A percentile compares a stretch with the other conserved stretches of the same genome.
phyloP scores from a whole-genome alignment of 2,797 vertebrate species.

The Nothura maculosa region DNA sequence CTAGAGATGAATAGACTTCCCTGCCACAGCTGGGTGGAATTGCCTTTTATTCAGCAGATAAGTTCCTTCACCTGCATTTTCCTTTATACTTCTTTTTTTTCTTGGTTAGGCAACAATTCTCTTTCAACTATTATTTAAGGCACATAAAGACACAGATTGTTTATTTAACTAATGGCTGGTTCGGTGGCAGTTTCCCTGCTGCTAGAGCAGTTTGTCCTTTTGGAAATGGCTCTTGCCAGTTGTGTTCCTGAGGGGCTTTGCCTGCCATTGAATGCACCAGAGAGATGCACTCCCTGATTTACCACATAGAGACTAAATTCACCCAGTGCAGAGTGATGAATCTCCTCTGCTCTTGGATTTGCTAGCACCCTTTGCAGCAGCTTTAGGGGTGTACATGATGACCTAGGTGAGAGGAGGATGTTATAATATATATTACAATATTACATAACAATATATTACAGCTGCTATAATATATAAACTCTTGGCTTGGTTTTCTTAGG shows the following conservation, averaged over 20 bases:
- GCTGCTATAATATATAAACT: neutral
- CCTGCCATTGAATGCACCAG: constrained; percentile 42
- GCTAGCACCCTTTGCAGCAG: neutral
- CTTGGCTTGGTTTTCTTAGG: neutral
- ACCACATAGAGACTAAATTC: constrained; percentile 23
- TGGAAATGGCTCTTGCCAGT: neutral
- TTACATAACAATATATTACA: too few relatives aligned
- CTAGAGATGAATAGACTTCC: neutral
- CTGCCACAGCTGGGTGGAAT: neutral
- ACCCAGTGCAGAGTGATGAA: neutral
- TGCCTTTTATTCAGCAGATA: neutral
- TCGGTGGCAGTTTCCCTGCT: fast-evolving
- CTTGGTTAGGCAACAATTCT: neutral
- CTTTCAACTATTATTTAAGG: neutral
- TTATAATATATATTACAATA: neutral
- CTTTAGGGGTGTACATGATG: constrained; percentile 29
- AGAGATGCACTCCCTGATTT: neutral
- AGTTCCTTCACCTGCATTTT: neutral
- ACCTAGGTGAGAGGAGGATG: neutral
- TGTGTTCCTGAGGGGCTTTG: constrained; percentile 10
- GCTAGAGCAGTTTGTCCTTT: fast-evolving
- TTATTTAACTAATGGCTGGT: fast-evolving
- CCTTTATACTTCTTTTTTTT: neutral
- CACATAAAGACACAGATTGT: too few relatives aligned
- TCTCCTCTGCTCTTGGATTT: neutral